A percentile compares a stretch with the other conserved stretches of the same genome.
Conservation (phyloP, 2,113 vertebrate genomes). For the Pluvianellus socialis region DNA sequence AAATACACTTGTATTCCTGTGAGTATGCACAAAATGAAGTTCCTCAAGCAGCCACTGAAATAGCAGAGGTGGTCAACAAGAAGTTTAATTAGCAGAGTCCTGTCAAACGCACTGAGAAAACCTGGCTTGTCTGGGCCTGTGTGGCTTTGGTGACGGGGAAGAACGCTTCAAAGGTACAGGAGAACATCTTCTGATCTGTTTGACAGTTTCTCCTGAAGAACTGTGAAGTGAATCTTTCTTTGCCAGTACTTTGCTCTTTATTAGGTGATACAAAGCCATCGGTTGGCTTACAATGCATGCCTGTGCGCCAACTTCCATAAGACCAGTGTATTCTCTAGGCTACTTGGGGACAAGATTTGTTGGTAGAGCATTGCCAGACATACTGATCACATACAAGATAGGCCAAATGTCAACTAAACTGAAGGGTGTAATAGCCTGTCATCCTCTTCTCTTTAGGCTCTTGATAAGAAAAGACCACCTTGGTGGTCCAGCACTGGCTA, state of each 20-base stretch:
- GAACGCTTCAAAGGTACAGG: neutral
- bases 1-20: neutral
- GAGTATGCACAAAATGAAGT: neutral
- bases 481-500: neutral
- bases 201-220: neutral
- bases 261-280: neutral
- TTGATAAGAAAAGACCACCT: neutral
- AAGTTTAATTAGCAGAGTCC: neutral
- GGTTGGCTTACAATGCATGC: neutral
- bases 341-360: neutral
- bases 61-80: neutral
- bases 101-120: neutral
- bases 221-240: neutral
- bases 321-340: neutral
- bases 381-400: neutral
- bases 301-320: neutral
- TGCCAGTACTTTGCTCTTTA: neutral
- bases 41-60: neutral
- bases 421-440: neutral
- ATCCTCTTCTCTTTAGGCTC: neutral
- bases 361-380: neutral
- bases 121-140: neutral
- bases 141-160: neutral
- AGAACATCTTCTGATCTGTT: neutral
- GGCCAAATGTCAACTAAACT: neutral